Base-by-base conservation (phyloP, 2,797 vertebrate genomes). In the Pterois miles region DNA sequence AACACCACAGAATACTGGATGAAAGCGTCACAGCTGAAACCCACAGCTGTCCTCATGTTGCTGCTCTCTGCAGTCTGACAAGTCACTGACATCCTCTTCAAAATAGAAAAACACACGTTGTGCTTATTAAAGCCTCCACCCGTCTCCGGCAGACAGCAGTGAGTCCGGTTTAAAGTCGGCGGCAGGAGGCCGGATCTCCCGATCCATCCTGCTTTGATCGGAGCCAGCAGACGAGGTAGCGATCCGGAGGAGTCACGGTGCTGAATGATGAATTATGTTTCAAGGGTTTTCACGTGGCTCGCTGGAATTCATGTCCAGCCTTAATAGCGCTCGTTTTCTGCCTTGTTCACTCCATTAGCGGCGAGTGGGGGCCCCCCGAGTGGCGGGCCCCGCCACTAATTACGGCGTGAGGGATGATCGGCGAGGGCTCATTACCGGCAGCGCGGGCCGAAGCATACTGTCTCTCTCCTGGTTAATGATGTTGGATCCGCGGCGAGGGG, bases 391-490 rank as follows among this genome's bases (percentile, higher is more conserved):
- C 46, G 50, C 78, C 81, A 76, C 91, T 94, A 94, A 95, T 95
- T 93, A 94, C 77, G 59, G 82, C 53, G 46, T 94, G 92, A 95
- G 91, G 86, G 91, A 94, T 94, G 93, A 92, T 79, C 80, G 90
- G 87, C 67, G 79, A 86, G 90, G 88, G 90, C 94, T 95, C 94
- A 91, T 96, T 95, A 96, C 67, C 74, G 72, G 67, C 82, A 50
- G 78, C 20, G 83, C 72, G 81, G 74, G 78, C 85, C 66, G 83
- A 78, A 93, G 77, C 93, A 92, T 91, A 94, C 86, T 83, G 89
- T 92, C 90, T 92, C 91, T 91, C 88, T 92, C 88, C 70, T 9
- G 70, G 82, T 76, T 95, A 94, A 95, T 94, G 94, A 96, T 94
- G 93, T 83, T 88, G 88, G 88, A 93, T 93, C 90, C 70, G 33